Base-by-base conservation (phyloP, 2,797 vertebrate species). In the Phoxinus dragarum region DNA sequence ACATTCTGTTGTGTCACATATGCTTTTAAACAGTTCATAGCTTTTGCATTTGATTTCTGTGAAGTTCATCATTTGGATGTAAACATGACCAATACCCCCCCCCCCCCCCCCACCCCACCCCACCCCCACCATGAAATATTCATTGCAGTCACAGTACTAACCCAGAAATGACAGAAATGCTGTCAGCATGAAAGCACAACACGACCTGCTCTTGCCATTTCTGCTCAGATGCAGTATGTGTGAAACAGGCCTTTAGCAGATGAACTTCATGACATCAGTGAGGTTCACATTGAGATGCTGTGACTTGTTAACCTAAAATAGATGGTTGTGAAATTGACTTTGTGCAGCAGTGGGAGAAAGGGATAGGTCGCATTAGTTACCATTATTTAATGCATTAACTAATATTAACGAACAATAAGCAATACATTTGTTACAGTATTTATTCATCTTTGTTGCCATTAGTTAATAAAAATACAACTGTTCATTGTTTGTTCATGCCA, bases 211-310 rank as follows among this genome's bases (percentile, higher is more conserved):
- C n/a, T 64, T 5, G 17, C 34, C 10, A 10, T 38, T 17, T 19
- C 21, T 74, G 27, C 27, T 52, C 44, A 52, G 72, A 49, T 5
- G 8, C 16, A 34, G 69, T 17, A 52, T 23, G 49, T 56, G 74
- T 76, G 49, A 76, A n/a, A 56, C 73, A 76, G 31, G 49, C 73
- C 49, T 75, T 49, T 21, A 54, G 19, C 73, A 23, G 31, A 75
- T 34, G 44, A 52, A 6, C 27, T 52, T 74, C 27, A 74, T 74
- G 72, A 34, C 31, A 36, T 56, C 47, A 12, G 31, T 54, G 31
- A 23, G 17, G 31, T 23, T 75, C 31, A 34, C 44, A 47, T 9
- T 31, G 40, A 44, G n/a, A 54, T 36, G 34, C 19, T 38, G 49
- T 23, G 73, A 76, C 34, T 54, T 76, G 34, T 38, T 38, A 34